Conservation (phyloP, 2,888 invertebrate species). For the Ypsolopha sequella region DNA sequence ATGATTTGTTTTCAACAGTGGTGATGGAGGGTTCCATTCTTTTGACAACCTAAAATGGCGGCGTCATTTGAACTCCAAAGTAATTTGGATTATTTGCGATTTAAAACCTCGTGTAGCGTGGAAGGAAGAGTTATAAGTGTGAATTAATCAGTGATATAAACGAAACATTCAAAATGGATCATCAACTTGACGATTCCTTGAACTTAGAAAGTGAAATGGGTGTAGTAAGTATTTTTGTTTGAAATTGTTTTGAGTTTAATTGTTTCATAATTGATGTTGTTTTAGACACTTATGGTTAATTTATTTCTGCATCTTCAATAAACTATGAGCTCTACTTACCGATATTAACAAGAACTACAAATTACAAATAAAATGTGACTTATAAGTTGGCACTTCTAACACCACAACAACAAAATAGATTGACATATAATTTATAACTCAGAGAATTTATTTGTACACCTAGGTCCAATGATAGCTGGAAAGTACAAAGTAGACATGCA, state of each 20-base stretch:
- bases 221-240: slow-evolving; percentile 42
- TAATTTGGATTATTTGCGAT: slow-evolving; percentile 10
- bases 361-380: too few species aligned
- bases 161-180: slow-evolving; percentile 38
- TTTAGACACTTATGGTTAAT: background rate
- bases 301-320: background rate
- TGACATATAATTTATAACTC: too few species aligned
- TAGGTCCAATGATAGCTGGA: too few species aligned
- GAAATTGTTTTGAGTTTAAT: background rate
- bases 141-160: background rate
- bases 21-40: slow-evolving; percentile 35
- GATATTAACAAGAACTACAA: too few species aligned
- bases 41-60: slow-evolving; percentile 70
- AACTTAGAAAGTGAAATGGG: slow-evolving; percentile 49
- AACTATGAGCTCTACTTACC: too few species aligned
- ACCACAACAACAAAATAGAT: too few species aligned
- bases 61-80: slow-evolving; percentile 59
- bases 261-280: background rate
- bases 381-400: too few species aligned
- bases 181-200: slow-evolving; percentile 51
- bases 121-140: background rate
- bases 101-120: background rate
- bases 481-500: too few species aligned
- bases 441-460: too few species aligned
- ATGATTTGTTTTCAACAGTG: slow-evolving; percentile 65